These are phyloP conservation scores for Tricholaema leucomelas DNA, from an alignment of 2,113 vertebrate genomes.

Conservation along the genomic window DNA sequence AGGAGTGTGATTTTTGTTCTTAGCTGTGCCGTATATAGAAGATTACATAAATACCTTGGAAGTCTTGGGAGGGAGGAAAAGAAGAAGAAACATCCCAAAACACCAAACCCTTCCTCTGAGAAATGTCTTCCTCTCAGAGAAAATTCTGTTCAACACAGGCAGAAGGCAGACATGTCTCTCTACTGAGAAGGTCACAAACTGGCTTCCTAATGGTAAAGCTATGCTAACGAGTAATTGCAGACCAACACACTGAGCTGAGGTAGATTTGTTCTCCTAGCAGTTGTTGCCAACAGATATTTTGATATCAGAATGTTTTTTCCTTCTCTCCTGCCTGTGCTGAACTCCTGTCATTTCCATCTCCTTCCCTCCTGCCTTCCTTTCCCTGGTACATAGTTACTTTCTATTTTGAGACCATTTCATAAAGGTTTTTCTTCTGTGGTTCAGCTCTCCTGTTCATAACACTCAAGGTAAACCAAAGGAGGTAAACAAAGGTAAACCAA, in stretches of 20 bases:
- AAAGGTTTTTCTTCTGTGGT: not conserved
- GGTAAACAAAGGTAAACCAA: too few relatives aligned
- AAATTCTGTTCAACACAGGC: not conserved
- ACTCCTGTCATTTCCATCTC: not conserved
- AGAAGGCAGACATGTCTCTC: not conserved
- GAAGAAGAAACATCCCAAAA: not conserved
- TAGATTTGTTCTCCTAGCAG: not conserved
- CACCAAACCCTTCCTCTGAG: not conserved
- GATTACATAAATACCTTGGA: slow-evolving; percentile 51
- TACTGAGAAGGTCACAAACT: not conserved
- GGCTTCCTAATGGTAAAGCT: not conserved
- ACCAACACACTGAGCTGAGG: not conserved
- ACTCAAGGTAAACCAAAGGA: not conserved
- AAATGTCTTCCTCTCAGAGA: not conserved
- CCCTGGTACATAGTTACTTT: not conserved
- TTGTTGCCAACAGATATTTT: not conserved
- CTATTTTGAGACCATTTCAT: not conserved
- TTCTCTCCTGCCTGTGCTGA: not conserved
- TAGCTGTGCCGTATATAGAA: slow-evolving; percentile 25
- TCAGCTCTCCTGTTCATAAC: not conserved
- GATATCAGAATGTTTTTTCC: not conserved
- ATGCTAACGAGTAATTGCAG: slow-evolving; percentile 10
- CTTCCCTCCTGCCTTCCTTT: not conserved
- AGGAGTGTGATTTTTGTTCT: slow-evolving; percentile 58
- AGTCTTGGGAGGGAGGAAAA: not conserved